Evolutionary conservation across 1,140 invertebrate species (phyloP).

Genomic region (Aphis craccivora): DNA sequence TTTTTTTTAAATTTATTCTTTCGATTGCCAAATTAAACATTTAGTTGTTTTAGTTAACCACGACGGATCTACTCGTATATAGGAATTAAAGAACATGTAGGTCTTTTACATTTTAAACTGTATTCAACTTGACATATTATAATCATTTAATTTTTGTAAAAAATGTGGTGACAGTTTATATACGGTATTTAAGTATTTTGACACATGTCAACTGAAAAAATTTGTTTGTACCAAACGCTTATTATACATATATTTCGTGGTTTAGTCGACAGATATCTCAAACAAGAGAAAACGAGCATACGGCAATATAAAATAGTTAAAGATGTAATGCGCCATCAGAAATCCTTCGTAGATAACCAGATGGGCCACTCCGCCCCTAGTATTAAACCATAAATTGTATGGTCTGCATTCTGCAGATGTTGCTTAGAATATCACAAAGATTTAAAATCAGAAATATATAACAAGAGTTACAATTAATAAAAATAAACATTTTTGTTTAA

Average conservation of each 20-base stretch:
- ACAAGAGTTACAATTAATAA: slow-evolving; percentile 4
- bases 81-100: background rate
- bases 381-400: background rate
- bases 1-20: too few relatives aligned
- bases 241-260: background rate
- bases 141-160: background rate
- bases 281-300: background rate
- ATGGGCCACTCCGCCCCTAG: background rate
- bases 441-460: background rate
- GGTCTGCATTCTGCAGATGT: background rate
- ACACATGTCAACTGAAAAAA: background rate
- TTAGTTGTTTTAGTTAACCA: background rate
- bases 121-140: background rate
- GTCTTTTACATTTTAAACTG: background rate
- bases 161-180: background rate
- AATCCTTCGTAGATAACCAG: background rate
- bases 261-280: background rate
- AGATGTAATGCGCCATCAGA: background rate
- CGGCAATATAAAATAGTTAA: background rate
- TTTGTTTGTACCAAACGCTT: background rate
- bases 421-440: background rate
- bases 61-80: background rate
- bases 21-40: background rate
- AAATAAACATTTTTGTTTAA: background rate
- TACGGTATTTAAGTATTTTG: slow-evolving; percentile 11